Conservation (phyloP, 2,888 invertebrate genomes). For the Aproaerema taeniolella region DNA sequence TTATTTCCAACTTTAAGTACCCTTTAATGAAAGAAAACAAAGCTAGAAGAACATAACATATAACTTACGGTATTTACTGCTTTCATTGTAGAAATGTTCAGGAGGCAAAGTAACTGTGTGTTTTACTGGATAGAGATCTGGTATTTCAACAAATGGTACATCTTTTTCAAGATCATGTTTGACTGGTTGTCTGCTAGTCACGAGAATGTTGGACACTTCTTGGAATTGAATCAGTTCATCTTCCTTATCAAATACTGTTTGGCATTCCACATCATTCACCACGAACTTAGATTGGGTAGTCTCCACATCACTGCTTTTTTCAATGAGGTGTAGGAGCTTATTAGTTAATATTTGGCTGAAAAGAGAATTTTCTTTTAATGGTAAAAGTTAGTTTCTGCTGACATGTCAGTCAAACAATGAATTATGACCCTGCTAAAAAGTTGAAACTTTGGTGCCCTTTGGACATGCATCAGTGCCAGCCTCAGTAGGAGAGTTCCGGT, state of each 20-base stretch:
- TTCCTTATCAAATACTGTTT: slow-evolving; percentile 78
- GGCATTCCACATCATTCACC: slow-evolving; percentile 77
- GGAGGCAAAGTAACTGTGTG: slow-evolving; percentile 81
- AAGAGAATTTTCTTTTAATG: too few relatives aligned
- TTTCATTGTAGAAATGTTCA: slow-evolving; percentile 79
- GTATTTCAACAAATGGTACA: slow-evolving; percentile 75
- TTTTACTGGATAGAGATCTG: slow-evolving; percentile 85
- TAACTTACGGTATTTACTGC: slow-evolving; percentile 84
- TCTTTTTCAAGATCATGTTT: slow-evolving; percentile 64
- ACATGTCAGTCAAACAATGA: too few relatives aligned
- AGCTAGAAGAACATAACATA: neutral
- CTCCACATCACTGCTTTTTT: slow-evolving; percentile 76
- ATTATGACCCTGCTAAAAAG: too few relatives aligned
- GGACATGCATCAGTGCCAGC: too few relatives aligned
- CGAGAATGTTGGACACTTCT: slow-evolving; percentile 80
- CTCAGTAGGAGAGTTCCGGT: too few relatives aligned
- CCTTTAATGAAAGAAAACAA: too few relatives aligned
- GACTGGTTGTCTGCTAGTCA: slow-evolving; percentile 81
- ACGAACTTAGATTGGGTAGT: slow-evolving; percentile 75
- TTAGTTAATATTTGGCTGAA: slow-evolving; percentile 80
- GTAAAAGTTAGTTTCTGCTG: too few relatives aligned
- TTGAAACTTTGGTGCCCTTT: too few relatives aligned
- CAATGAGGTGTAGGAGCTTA: slow-evolving; percentile 82
- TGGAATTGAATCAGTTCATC: slow-evolving; percentile 80
- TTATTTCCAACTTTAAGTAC: too few relatives aligned